phyloP scores from a whole-genome alignment of 2,888 invertebrate species.

The Cheilosia urbana region DNA sequence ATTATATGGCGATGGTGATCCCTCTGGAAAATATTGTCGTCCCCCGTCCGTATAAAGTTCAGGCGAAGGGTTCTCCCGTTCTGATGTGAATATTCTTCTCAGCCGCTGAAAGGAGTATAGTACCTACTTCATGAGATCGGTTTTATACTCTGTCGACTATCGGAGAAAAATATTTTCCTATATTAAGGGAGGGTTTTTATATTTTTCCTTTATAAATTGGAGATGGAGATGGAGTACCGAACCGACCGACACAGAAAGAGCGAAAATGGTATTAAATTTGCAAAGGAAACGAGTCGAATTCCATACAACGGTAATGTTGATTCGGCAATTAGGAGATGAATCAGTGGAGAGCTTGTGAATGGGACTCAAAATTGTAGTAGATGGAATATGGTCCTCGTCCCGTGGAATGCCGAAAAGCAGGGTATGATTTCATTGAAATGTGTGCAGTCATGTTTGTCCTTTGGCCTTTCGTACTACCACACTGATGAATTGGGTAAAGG shows the following conservation, averaged over 20 bases:
- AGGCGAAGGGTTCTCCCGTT: slow-evolving; percentile 52
- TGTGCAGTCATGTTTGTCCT: neutral
- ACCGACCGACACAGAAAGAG: slow-evolving; percentile 23
- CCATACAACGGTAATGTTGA: slow-evolving; percentile 63
- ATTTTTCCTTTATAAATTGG: slow-evolving; percentile 6
- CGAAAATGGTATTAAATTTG: slow-evolving; percentile 28
- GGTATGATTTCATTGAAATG: slow-evolving; percentile 7
- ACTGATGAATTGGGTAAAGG: too few species aligned
- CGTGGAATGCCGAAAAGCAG: neutral
- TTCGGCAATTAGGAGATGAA: slow-evolving; percentile 66
- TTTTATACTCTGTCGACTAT: slow-evolving; percentile 39
- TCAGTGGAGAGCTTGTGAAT: slow-evolving; percentile 49
- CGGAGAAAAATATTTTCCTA: slow-evolving; percentile 46
- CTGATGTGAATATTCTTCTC: slow-evolving; percentile 42
- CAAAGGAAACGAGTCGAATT: slow-evolving; percentile 53
- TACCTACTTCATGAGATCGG: slow-evolving; percentile 51
- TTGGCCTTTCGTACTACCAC: too few species aligned
- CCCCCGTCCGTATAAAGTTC: slow-evolving; percentile 7
- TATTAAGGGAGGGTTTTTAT: slow-evolving; percentile 45
- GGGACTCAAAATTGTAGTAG: slow-evolving; percentile 14
- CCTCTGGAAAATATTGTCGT: slow-evolving; percentile 19
- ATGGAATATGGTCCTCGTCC: slow-evolving; percentile 6
- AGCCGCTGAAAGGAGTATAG: slow-evolving; percentile 18
- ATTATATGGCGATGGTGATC: slow-evolving; percentile 23
- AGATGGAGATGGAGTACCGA: slow-evolving; percentile 29